phyloP scores from a whole-genome alignment of 2,113 vertebrate species.

The Burhinus oedicnemus region DNA sequence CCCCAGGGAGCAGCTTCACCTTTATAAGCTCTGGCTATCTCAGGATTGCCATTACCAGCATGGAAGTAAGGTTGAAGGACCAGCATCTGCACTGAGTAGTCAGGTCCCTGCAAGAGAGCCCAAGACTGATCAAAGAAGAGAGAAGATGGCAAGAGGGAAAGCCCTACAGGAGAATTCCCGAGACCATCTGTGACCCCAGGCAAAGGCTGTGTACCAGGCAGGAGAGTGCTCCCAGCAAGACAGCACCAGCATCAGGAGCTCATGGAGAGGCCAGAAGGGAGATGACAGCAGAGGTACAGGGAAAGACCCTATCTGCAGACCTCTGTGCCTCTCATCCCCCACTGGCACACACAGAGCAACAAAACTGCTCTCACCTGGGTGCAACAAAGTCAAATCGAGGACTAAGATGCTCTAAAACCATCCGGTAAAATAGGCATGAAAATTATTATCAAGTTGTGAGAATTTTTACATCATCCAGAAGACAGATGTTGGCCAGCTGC shows the following conservation, averaged over 20 bases:
- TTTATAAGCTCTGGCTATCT: not conserved
- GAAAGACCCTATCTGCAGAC: fast-evolving
- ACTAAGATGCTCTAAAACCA: not conserved
- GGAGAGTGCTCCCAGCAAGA: not conserved
- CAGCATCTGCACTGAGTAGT: not conserved
- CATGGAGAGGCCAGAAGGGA: not conserved
- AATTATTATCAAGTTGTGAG: not conserved
- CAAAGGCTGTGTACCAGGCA: not conserved
- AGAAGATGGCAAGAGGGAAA: not conserved
- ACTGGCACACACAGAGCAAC: not conserved
- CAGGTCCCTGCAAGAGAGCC: not conserved
- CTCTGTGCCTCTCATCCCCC: not conserved
- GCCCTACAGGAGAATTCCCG: not conserved
- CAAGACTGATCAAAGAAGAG: not conserved
- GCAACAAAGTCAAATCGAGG: not conserved
- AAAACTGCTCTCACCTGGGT: not conserved
- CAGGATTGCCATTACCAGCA: not conserved
- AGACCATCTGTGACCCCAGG: not conserved
- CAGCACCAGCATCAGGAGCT: not conserved
- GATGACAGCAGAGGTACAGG: not conserved
- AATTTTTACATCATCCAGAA: not conserved
- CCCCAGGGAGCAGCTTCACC: not conserved
- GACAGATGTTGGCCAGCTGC: constrained; percentile 29
- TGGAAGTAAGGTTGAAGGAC: not conserved
- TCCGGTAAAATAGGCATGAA: not conserved